Percentiles rank a stretch among this genome's conserved stretches.
Conservation (phyloP, 2,113 vertebrate species). For the Apistogramma diplotaenia region DNA sequence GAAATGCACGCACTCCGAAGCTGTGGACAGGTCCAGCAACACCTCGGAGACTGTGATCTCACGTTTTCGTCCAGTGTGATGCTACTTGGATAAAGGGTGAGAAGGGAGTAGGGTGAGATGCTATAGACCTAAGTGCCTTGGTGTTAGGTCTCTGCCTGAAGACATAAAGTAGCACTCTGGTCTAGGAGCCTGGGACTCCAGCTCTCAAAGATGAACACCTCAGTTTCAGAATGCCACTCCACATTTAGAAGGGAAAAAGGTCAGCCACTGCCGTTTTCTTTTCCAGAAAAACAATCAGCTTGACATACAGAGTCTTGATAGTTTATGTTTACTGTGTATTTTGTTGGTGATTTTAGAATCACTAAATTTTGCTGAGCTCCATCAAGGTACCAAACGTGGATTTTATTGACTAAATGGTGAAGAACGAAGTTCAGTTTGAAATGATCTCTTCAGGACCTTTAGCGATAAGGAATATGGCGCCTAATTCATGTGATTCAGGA, state of each 20-base stretch:
- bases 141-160: conserved; percentile 64
- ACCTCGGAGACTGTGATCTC: conserved; percentile 62
- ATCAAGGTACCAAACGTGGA: neutral
- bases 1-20: neutral
- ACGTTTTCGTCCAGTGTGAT: conserved; percentile 25
- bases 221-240: conserved; percentile 51
- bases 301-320: neutral
- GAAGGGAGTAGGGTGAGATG: conserved; percentile 48
- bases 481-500: neutral
- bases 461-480: neutral
- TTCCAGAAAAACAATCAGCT: neutral
- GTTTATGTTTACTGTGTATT: neutral
- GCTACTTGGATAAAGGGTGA: conserved; percentile 50
- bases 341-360: neutral
- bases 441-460: neutral
- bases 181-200: conserved; percentile 55
- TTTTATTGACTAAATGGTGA: neutral
- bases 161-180: conserved; percentile 70
- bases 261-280: conserved; percentile 9
- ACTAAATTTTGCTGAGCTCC: neutral
- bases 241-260: conserved; percentile 46
- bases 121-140: conserved; percentile 74
- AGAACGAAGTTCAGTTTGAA: neutral
- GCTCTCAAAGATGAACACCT: conserved; percentile 57
- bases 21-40: conserved; percentile 68